A percentile compares a stretch with the other conserved stretches of the same genome.
Conservation (phyloP, 2,797 vertebrate species). For the Clarias platycephalus region DNA sequence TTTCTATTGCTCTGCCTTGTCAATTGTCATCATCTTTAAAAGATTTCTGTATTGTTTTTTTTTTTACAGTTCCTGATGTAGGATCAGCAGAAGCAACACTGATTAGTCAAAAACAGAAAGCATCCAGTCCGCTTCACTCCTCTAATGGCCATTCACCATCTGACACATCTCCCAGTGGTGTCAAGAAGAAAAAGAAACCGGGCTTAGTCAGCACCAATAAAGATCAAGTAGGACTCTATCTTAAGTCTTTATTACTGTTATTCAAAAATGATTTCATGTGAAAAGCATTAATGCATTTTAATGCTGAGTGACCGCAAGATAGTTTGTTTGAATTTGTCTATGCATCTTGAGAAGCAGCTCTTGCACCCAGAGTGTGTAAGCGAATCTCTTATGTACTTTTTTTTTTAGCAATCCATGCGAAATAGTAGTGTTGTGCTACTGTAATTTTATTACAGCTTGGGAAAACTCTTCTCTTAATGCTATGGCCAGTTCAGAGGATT, state of each 20-base stretch:
- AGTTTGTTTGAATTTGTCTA: slow-evolving; percentile 71
- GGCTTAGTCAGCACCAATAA: slow-evolving; percentile 90
- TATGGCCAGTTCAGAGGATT: background rate
- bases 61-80: slow-evolving; percentile 78
- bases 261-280: background rate
- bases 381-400: slow-evolving; percentile 18
- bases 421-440: slow-evolving; percentile 5
- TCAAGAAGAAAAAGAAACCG: slow-evolving; percentile 99
- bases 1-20: slow-evolving; percentile 22
- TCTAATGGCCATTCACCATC: slow-evolving; percentile 97
- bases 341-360: slow-evolving; percentile 79
- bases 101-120: slow-evolving; percentile 88
- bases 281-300: slow-evolving; percentile 13
- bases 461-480: background rate
- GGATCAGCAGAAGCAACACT: slow-evolving; percentile 84
- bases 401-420: background rate
- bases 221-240: slow-evolving; percentile 83
- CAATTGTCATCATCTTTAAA: slow-evolving; percentile 8
- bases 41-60: background rate
- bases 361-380: slow-evolving; percentile 19
- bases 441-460: background rate
- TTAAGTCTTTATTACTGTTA: background rate
- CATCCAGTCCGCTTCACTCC: slow-evolving; percentile 93
- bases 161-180: slow-evolving; percentile 90
- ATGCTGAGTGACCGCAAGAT: slow-evolving; percentile 15